Evolutionary conservation across 2,797 vertebrate genomes (phyloP), one percentile per base, ranked within the genome.

Genomic region (Onychomys leucogaster): DNA sequence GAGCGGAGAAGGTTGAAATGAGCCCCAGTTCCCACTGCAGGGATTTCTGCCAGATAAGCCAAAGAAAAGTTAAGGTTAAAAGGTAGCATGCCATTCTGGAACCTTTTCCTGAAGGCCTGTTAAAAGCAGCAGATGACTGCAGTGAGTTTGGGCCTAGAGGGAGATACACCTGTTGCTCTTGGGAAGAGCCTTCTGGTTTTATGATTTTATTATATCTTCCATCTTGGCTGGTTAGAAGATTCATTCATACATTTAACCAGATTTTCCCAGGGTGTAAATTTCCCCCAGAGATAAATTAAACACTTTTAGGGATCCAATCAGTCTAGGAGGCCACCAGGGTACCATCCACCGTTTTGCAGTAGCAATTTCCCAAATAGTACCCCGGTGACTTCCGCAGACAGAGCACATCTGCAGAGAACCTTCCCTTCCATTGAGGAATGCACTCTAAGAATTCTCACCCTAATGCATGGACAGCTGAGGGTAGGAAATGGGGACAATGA

Each of bases 261-360:
- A 95, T 96, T 98, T 98, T 97, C 97, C 94, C 89, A 96, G 97
- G 95, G 94, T 94, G 87, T 94, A 94, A 95, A 96, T 82, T 95
- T 67, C 80, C 97, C 96, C 95, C 92, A 29, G 95, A 98, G 98
- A 89, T 95, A 94, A 96, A 96, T 97, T 85, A 97, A 98, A 95
- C 76, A 94, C 94, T 96, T 98, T 97, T 94, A 97, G 97, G 98
- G 89, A 97, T 97, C 90, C 89, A 76, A 67, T 97, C 94, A 83
- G 89, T 95, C 96, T 97, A 73, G 29, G 76, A 97, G 97, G 96
- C 96, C 98, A 94, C 96, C 73, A 88, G 97, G 95, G 97, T 97
- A 97, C 95, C 86, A 95, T 98, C 97, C 52, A 17, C 81, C 41
- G 92, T 93, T 96, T 96, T 29, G 91, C 76, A 95, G 96, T 75